These are phyloP conservation scores for Schizotus pectinicornis DNA, from an alignment of 2,888 invertebrate genomes.

Conservation along the genomic window DNA sequence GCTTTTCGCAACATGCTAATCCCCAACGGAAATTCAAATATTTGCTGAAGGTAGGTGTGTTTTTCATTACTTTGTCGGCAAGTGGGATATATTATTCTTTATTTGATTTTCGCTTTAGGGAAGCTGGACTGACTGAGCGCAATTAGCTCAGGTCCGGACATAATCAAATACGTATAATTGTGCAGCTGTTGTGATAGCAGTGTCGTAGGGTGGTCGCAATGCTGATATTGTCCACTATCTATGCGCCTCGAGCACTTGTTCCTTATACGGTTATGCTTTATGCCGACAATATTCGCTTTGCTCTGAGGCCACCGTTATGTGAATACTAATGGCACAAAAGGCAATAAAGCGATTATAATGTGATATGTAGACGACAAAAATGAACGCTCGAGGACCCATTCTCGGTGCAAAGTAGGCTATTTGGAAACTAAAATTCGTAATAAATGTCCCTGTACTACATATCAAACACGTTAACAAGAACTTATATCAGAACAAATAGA, in stretches of 20 bases:
- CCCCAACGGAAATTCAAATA: constrained; percentile 20
- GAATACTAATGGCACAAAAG: constrained; percentile 19
- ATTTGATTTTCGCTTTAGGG: neutral
- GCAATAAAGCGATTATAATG: constrained; percentile 10
- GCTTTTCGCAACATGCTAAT: constrained; percentile 20
- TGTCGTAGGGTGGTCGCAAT: constrained; percentile 6
- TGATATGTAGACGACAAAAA: too few relatives aligned
- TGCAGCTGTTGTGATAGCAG: constrained; percentile 15
- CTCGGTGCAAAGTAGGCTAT: too few relatives aligned
- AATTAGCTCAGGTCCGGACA: neutral
- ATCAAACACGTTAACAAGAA: too few relatives aligned
- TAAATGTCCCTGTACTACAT: too few relatives aligned
- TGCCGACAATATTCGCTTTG: constrained; percentile 19
- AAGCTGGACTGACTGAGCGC: neutral
- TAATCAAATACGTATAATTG: constrained; percentile 17
- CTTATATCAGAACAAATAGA: too few relatives aligned
- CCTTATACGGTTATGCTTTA: constrained; percentile 13
- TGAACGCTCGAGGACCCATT: too few relatives aligned
- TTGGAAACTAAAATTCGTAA: too few relatives aligned
- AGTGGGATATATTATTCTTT: neutral
- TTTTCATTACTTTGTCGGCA: neutral
- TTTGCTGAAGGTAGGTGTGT: constrained; percentile 2
- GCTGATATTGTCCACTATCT: constrained; percentile 26
- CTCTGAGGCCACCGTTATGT: constrained; percentile 8
- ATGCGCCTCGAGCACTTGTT: constrained; percentile 13